Evolutionary conservation across 2,113 vertebrate genomes (phyloP), one percentile per base, ranked within the genome.

Genomic region (Aleadryas rufinucha): DNA sequence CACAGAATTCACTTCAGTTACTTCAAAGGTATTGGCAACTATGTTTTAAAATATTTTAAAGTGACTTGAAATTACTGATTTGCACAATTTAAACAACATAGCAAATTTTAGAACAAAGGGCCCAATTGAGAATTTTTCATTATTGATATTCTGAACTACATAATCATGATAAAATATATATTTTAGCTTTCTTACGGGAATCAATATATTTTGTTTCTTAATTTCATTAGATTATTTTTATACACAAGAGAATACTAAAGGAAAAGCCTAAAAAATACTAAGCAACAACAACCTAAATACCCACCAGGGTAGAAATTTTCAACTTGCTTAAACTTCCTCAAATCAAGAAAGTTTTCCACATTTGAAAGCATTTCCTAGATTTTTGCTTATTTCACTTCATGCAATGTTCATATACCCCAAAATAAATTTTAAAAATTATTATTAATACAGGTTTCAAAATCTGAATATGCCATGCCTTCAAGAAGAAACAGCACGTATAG

Each of bases 401-500:
- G 3, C 44, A 63, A 35, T 5, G 2, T 65, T 37, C 8, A 37
- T n/a, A 9, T 84, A n/a, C 1, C 4, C 12, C 15, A 28, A 70
- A 86, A 42, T 24, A 80, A 52, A 61, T 35, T 11, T 2, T 13
- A 45, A 15, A 27, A 28, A 13, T 5, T 17, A 39, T 5, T n/a
- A 11, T 33, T 59, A 82, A 96, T 94, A 81, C 77, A 99, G 99
- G 86, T 99, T 99, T 97, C 97, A 99, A 97, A 98, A 96, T 76
- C 89, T 99, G 83, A 98, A 98, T 80, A 98, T 99, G 87, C 98
- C 98, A 24, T 98, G 98, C 92, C 98, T 99, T 82, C 89, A 98
- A 9, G 75, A 92, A 68, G 97, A 99, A 97, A 98, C 94, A 78
- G 86, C 47, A 65, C 84, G 8, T 59, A 94, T 96, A 30, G 47